Base-by-base conservation (phyloP, 2,113 vertebrate species). In the Eretmochelys imbricata region DNA sequence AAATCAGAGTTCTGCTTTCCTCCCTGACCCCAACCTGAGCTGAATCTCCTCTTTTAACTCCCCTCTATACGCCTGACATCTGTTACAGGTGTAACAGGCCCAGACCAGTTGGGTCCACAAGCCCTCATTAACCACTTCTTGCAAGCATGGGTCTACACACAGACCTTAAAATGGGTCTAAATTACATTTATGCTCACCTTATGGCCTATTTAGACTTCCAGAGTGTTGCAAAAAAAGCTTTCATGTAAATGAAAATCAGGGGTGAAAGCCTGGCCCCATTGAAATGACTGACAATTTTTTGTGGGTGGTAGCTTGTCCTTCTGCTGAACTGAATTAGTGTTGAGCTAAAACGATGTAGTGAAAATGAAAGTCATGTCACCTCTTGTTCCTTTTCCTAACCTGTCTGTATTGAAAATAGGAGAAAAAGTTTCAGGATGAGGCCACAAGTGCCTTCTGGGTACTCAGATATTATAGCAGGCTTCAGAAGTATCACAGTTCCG, bases 401-500 rank as follows among this genome's bases (percentile, higher is more conserved):
- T 93, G 89, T 17, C 59, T 9, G 2, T 0, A 17, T 25, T 79
- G 55, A n/a, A 38, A 54, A 80, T 76, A 31, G 35, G 48, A 42
- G 90, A 69, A 91, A 4, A 59, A 79, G 50, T 20, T 42, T 24
- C 2, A 76, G 69, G 72, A 62, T 55, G 19, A 20, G 0, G 7
- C 10, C 31, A 72, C 82, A 62, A 25, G 84, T 69, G 3, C 72
- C 22, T 95, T 72, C 80, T 84, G 69, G 85, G 84, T 78, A 29
- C 84, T 49, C 22, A 4, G 82, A 88, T 93, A 88, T 91, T 62
- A 35, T 88, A 94, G 95, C 4, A 49, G 80, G 84, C 75, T 82
- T 13, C 85, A 50, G 25, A 17, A 87, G 79, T 19, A 35, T 94
- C 93, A 93, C 85, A 91, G 46, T 88, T 93, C 87, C 75, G 31